phyloP scores from a whole-genome alignment of 2,113 vertebrate genomes.

The Dascyllus trimaculatus region DNA sequence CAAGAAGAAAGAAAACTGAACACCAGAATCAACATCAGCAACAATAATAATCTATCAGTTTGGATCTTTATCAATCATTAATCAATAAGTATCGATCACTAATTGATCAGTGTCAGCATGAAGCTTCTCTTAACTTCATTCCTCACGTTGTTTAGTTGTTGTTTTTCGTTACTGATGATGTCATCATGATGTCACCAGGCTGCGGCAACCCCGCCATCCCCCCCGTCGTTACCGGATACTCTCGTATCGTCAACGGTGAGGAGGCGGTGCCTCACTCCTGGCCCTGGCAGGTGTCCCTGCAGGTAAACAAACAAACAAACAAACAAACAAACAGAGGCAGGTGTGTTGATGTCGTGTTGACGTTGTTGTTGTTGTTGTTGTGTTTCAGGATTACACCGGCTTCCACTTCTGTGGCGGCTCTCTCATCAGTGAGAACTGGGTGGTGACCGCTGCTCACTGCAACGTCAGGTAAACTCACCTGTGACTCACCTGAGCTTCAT shows the following conservation, averaged over 20 bases:
- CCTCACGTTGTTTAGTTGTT: background rate
- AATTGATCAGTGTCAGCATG: too few species aligned
- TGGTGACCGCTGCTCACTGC: slow-evolving; percentile 89
- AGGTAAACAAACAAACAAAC: slow-evolving; percentile 59
- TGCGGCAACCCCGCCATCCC: slow-evolving; percentile 76
- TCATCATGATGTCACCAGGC: slow-evolving; percentile 52
- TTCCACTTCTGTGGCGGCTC: slow-evolving; percentile 91
- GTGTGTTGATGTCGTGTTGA: background rate
- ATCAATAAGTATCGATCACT: too few species aligned
- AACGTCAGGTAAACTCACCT: slow-evolving; percentile 70
- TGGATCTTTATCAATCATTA: too few species aligned
- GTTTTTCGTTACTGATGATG: background rate
- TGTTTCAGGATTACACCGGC: slow-evolving; percentile 84
- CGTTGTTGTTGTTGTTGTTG: too few species aligned
- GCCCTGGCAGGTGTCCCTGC: slow-evolving; percentile 86
- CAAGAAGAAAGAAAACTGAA: too few species aligned
- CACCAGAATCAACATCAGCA: too few species aligned
- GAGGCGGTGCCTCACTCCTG: slow-evolving; percentile 82
- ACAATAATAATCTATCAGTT: too few species aligned
- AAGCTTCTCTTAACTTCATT: background rate
- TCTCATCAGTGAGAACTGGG: slow-evolving; percentile 87
- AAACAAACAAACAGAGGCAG: background rate
- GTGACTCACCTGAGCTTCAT: too few species aligned
- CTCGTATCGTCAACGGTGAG: slow-evolving; percentile 84
- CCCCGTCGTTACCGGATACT: slow-evolving; percentile 77